Base-by-base conservation (phyloP, 1,140 invertebrate genomes). In the Sycophaga agraensis region DNA sequence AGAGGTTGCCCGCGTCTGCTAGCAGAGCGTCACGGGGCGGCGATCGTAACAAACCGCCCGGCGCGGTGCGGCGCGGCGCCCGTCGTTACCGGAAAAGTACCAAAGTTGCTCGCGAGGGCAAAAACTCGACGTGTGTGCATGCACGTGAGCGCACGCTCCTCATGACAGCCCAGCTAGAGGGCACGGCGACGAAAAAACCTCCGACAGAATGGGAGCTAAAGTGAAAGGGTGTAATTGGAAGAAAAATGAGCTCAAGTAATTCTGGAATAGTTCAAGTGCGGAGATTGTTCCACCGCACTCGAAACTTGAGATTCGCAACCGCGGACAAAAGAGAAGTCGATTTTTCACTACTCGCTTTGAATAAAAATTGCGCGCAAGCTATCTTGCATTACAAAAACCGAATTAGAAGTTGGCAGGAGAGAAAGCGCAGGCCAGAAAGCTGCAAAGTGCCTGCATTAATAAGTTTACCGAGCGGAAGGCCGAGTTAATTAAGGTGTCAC, bases 61-160 rank as follows among this genome's bases (percentile, higher is more conserved):
- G 16, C 26, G 6, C n/a, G n/a, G n/a, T n/a, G n/a, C n/a, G n/a
- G n/a, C n/a, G n/a, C n/a, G n/a, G n/a, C n/a, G n/a, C n/a, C 19
- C 42, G 34, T 55, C 51, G 31, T 62, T 62, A 17, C 59, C 35
- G 53, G 43, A 62, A n/a, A 62, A 62, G 42, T 49, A 62, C 51
- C 35, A 55, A 55, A 62, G 45, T 55, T 62, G 22, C 3, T 22
- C 31, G 3, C 17, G 21, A 50, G 8, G 11, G 31, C 24, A 60
- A 61, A 61, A 61, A 54, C 39, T 6, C 12, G 12, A 35, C 0
- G 21, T 17, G 26, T 35, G 21, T 40, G 35, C 11, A n/a, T 37
- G 49, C 37, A 16, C 9, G 46, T 42, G 50, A 21, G 22, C 17
- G 49, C 48, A 17, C 37, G 40, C 22, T 21, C 37, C 43, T 37